These are phyloP conservation scores for Boloria euphrosyne DNA, from an alignment of 2,888 invertebrate species.

Conservation along the genomic window DNA sequence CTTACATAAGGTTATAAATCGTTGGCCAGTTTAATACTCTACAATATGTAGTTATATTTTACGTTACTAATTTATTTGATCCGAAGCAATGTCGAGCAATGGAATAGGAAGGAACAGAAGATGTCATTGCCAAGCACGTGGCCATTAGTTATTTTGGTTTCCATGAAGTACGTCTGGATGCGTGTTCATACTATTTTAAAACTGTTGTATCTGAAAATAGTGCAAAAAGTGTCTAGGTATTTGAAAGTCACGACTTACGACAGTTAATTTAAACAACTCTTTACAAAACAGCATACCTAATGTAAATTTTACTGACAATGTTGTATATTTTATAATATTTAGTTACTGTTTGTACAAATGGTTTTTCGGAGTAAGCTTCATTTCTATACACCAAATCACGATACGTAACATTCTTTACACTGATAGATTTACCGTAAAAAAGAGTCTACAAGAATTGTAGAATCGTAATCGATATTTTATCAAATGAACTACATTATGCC, in stretches of 20 bases:
- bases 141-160: slow-evolving; percentile 41
- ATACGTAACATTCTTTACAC: too few species aligned
- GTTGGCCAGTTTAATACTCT: background rate
- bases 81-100: slow-evolving; percentile 11
- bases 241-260: slow-evolving; percentile 18
- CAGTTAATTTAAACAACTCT: slow-evolving; percentile 14
- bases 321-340: too few species aligned
- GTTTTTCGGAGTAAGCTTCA: too few species aligned
- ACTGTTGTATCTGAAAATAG: slow-evolving; percentile 35
- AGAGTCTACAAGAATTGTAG: too few species aligned
- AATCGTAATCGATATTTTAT: too few species aligned
- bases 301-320: too few species aligned
- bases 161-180: slow-evolving; percentile 42
- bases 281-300: slow-evolving; percentile 5
- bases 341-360: too few species aligned
- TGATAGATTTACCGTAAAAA: too few species aligned
- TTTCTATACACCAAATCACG: too few species aligned
- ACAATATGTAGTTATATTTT: slow-evolving; percentile 1
- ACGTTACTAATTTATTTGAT: slow-evolving; percentile 13
- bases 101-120: slow-evolving; percentile 31
- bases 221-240: slow-evolving; percentile 30
- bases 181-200: slow-evolving; percentile 44
- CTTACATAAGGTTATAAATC: slow-evolving; percentile 2
- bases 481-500: too few species aligned
- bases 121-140: slow-evolving; percentile 45